Evolutionary conservation across 1,140 invertebrate genomes (phyloP).

Genomic region (Mactra quadrangularis): DNA sequence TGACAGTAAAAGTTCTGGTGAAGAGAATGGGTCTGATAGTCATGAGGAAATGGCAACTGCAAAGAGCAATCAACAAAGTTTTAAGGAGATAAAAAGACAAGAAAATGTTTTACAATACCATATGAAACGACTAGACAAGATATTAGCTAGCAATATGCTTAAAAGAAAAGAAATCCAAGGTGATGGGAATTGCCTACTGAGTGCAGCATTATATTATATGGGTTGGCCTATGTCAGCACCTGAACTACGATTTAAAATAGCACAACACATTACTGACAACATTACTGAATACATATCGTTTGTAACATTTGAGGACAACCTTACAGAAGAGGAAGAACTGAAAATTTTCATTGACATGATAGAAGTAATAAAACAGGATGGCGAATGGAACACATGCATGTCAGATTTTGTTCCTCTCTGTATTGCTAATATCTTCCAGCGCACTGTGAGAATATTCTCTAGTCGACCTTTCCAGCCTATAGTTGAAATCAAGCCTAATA

Average conservation of each 20-base stretch:
- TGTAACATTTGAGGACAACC: constrained; percentile 20
- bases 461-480: constrained; percentile 34
- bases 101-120: constrained; percentile 3
- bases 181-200: constrained; percentile 22
- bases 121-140: constrained; percentile 26
- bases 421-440: constrained; percentile 22
- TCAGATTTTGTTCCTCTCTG: constrained; percentile 38
- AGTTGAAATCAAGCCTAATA: constrained; percentile 8
- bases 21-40: no score
- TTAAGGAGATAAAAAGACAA: background rate
- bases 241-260: constrained; percentile 5
- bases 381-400: constrained; percentile 8
- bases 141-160: constrained; percentile 25
- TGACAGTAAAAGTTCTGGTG: background rate
- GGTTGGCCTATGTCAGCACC: background rate
- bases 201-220: background rate
- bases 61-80: background rate
- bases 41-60: background rate
- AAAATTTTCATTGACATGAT: constrained; percentile 19
- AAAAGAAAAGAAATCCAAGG: constrained; percentile 2
- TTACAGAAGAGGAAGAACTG: constrained; percentile 24
- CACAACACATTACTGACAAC: constrained; percentile 6
- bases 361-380: constrained; percentile 1
- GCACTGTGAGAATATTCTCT: constrained; percentile 23
- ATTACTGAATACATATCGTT: constrained; percentile 20